Evolutionary conservation across 2,888 invertebrate species (phyloP), one percentile per base, ranked within the genome.

Genomic region (Leucophenga montana): DNA sequence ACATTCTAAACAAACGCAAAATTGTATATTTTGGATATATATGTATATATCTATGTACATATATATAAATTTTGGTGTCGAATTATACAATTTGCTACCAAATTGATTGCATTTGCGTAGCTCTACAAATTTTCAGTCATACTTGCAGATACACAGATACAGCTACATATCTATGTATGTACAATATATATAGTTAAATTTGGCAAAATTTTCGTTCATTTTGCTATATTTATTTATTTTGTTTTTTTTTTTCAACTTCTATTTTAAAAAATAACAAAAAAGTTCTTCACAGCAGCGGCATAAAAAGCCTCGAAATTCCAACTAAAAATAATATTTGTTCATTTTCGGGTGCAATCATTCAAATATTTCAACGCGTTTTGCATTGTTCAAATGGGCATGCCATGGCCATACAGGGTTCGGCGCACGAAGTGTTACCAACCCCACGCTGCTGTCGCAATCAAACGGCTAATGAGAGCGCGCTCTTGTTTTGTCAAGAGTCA

Each of bases 61-160:
- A n/a, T n/a, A n/a, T n/a, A n/a, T n/a, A n/a, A n/a, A n/a, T 73
- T 76, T 79, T 78, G 77, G 79, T 80, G 80, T 80, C 78, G 82
- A 83, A 85, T 82, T 80, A 81, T 80, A 75, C 78, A 78, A 78
- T 80, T 78, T 82, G 79, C 82, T 78, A 77, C 78, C 78, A 79
- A 81, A 82, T 83, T 83, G 79, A 80, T 82, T 83, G 79, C 77
- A 80, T 79, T 80, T 82, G 78, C 74, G 82, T 75, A 77, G 77
- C 74, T 71, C 13, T 8, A 39, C 22, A 59, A 27, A 27, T 46
- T 20, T 56, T 0, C 54, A 46, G 46, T 31, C n/a, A 69, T 62
- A 50, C 6, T 22, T 50, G 27, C 2, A 65, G n/a, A 59, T 67
- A 9, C 14, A 61, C 16, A 14, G 22, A 14, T 27, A n/a, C 27